Base-by-base conservation (phyloP, 1,140 invertebrate genomes). In the Stegodyphus mimosarum region DNA sequence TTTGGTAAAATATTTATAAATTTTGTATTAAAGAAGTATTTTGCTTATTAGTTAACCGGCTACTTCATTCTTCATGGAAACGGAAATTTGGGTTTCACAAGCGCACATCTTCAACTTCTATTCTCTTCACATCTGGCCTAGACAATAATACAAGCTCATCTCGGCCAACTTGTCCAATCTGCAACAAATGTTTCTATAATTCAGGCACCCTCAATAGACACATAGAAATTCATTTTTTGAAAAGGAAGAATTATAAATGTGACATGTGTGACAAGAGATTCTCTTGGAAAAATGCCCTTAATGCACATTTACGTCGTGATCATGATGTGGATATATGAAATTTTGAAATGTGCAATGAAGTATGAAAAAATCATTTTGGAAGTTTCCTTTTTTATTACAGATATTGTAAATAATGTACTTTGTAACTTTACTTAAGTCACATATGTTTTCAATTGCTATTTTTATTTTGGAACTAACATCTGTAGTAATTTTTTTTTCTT, bases 201-300 rank as follows among this genome's bases (percentile, higher is more conserved):
- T 88, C 88, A 50, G 87, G 87, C 48, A 88, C 88, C 49, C 75
- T 88, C 5, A 87, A 88, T 17, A 69, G 87, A 71, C 87, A 87
- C 64, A 83, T 86, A 18, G 83, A 87, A 63, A 87, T 84, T 70
- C 87, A 87, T 18, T 83, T 63, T 52, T 9, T 83, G 6, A 18
- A 83, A 52, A 78, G 87, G n/a, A 86, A 87, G 51, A 83, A 64
- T 18, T 87, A 86, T 66, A 66, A 81, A 18, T 87, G 87, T 73
- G 84, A 87, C 48, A 60, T 86, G 11, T 87, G 87, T 79, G 49
- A 53, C 50, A 83, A 84, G 49, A 17, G 73, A 49, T 87, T 80
- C 51, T 83, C 84, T 10, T 86, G 87, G 87, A 86, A 78, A 53
- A 79, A 86, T 81, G 78, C 86, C n/a, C 64, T 87, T 6, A 87